phyloP scores from a whole-genome alignment of 2,888 invertebrate species.

The Latheticus oryzae region DNA sequence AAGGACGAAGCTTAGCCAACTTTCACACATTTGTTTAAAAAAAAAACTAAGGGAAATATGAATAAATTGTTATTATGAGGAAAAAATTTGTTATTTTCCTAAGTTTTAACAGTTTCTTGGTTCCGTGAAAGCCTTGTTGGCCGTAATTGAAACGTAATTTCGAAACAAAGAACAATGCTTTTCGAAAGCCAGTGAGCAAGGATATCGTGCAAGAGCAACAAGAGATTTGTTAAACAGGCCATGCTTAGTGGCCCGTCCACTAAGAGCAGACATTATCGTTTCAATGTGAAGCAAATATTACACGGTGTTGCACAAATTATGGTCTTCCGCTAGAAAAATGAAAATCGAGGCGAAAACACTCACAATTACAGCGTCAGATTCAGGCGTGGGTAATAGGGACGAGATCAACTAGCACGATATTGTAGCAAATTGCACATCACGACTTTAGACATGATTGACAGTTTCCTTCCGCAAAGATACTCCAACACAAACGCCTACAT shows the following conservation, averaged over 20 bases:
- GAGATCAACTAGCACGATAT: constrained; percentile 54
- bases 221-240: constrained; percentile 40
- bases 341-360: constrained; percentile 57
- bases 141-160: constrained; percentile 27
- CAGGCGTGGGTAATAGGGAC: constrained; percentile 54
- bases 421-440: constrained; percentile 60
- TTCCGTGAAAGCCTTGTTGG: constrained; percentile 2
- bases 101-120: too few relatives aligned
- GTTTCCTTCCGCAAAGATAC: constrained; percentile 63
- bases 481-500: constrained; percentile 31
- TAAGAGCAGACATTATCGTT: constrained; percentile 54
- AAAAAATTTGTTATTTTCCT: too few relatives aligned
- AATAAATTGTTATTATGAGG: constrained; percentile 1
- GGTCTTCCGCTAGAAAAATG: constrained; percentile 62
- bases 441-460: constrained; percentile 58
- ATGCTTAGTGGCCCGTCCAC: constrained; percentile 45
- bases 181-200: constrained; percentile 25
- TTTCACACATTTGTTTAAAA: constrained; percentile 9
- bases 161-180: constrained; percentile 32
- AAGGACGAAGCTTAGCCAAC: constrained; percentile 18
- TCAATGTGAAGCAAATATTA: constrained; percentile 62
- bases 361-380: constrained; percentile 61
- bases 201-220: constrained; percentile 40
- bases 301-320: constrained; percentile 63
- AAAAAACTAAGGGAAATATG: too few relatives aligned